Conservation (phyloP, 2,797 vertebrate species). For the Sphenopsis melanotis region DNA sequence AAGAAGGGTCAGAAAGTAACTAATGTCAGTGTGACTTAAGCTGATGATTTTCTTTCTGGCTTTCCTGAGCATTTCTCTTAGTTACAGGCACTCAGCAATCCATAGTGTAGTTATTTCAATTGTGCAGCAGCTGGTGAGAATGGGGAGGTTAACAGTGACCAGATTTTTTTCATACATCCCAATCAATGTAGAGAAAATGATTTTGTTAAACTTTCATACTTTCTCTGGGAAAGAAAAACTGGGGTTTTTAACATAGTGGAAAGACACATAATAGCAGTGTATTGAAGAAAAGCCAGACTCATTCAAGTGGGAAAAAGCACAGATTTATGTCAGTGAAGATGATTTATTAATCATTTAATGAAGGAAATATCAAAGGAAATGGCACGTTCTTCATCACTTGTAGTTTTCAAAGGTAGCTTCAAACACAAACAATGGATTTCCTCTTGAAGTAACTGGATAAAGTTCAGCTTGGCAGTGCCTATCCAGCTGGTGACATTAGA, state of each 20-base stretch:
- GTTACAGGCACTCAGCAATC: neutral
- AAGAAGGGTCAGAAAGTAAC: neutral
- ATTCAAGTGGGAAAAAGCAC: neutral
- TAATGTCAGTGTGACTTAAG: neutral
- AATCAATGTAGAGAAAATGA: neutral
- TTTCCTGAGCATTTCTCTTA: neutral
- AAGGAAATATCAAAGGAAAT: neutral
- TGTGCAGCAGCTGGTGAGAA: neutral
- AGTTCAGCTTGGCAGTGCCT: neutral
- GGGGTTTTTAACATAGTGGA: neutral
- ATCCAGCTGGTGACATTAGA: neutral
- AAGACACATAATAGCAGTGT: neutral
- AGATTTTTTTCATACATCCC: neutral
- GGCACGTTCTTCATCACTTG: neutral
- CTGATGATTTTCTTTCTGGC: neutral
- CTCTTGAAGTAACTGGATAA: neutral
- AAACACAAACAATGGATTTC: neutral
- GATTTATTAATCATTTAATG: neutral
- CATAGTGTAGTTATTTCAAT: neutral
- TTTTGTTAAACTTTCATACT: neutral
- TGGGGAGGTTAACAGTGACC: neutral
- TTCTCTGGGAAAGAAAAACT: neutral
- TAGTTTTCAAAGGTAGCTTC: neutral
- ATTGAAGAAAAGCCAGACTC: neutral
- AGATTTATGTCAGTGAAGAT: neutral